Percentiles rank a stretch among this genome's conserved stretches.
Evolutionary conservation across 2,797 vertebrate species (phyloP).

Genomic region (Sebastes vulpes): DNA sequence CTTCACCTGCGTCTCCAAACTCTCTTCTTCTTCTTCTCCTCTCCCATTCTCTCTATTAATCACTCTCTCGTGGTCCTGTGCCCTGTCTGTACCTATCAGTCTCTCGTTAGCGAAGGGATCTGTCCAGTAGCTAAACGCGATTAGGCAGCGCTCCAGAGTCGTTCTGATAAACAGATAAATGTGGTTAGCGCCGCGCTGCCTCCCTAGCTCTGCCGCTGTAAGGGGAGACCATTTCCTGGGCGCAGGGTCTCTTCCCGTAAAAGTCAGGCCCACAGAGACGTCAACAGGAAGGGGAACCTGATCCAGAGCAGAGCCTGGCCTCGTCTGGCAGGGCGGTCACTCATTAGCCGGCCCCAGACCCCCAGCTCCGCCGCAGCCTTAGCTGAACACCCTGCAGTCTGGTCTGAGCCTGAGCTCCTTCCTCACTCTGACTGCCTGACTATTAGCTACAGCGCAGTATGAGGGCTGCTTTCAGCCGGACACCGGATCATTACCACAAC

Average conservation of each 20-base stretch:
- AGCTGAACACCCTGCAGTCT: constrained; percentile 61
- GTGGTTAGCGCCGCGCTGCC: constrained; percentile 83
- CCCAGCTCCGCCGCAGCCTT: constrained; percentile 52
- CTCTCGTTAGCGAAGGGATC: constrained; percentile 84
- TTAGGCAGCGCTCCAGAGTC: constrained; percentile 88
- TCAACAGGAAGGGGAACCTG: constrained; percentile 91
- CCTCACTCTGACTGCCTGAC: constrained; percentile 30
- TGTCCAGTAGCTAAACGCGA: constrained; percentile 86
- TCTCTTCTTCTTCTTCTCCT: constrained; percentile 9
- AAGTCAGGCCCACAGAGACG: constrained; percentile 82
- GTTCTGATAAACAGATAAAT: constrained; percentile 90
- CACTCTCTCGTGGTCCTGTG: constrained; percentile 67
- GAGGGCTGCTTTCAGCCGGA: constrained; percentile 54
- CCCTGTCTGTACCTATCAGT: constrained; percentile 80
- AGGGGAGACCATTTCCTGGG: constrained; percentile 89
- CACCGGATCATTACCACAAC: constrained; percentile 54
- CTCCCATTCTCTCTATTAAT: constrained; percentile 70
- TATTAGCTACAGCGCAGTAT: constrained; percentile 36
- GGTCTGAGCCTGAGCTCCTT: constrained; percentile 29
- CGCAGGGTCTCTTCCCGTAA: constrained; percentile 88
- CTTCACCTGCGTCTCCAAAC: constrained; percentile 45
- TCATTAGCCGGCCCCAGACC: constrained; percentile 81
- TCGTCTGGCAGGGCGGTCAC: constrained; percentile 78
- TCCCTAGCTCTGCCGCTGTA: constrained; percentile 82
- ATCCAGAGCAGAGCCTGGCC: constrained; percentile 85